A percentile compares a stretch with the other conserved stretches of the same genome.
Evolutionary conservation across 2,797 vertebrate species (phyloP).

Genomic region (Rhinogobio ventralis): DNA sequence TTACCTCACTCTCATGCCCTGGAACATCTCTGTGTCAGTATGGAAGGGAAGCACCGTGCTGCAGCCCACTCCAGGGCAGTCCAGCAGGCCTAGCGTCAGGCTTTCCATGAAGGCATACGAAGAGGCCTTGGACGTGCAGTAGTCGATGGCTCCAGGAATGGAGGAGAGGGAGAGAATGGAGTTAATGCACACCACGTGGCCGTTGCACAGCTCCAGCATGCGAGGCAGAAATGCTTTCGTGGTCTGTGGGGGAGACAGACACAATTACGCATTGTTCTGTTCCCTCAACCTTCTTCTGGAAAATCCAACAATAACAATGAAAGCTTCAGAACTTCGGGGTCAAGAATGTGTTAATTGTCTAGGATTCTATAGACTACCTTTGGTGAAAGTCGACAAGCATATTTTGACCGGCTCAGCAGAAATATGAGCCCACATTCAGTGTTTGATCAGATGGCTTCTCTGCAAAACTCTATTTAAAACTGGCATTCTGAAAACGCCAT

Average conservation of each 20-base stretch:
- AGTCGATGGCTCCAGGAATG: conserved; percentile 96
- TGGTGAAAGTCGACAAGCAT: conserved; percentile 52
- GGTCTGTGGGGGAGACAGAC: conserved; percentile 78
- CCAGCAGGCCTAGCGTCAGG: conserved; percentile 93
- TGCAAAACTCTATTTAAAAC: conserved; percentile 74
- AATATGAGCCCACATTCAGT: conserved; percentile 50
- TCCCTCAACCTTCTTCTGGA: conserved; percentile 46
- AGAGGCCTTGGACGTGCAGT: conserved; percentile 97
- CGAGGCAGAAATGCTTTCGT: conserved; percentile 97
- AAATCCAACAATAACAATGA: conserved; percentile 52
- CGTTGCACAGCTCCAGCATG: conserved; percentile 96
- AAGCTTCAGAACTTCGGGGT: conserved; percentile 12
- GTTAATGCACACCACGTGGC: conserved; percentile 97
- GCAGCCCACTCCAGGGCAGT: conserved; percentile 94
- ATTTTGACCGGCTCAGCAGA: conserved; percentile 61
- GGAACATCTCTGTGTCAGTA: conserved; percentile 90
- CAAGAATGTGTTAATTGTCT: conserved; percentile 21
- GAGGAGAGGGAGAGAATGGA: conserved; percentile 95
- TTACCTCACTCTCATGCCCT: conserved; percentile 70
- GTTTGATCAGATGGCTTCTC: conserved; percentile 39
- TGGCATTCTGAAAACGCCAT: conserved; percentile 67
- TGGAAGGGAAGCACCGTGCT: conserved; percentile 97
- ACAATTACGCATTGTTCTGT: conserved; percentile 52
- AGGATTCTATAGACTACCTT: conserved; percentile 49
- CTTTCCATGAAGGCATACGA: conserved; percentile 99